Base-by-base conservation (phyloP, 2,888 invertebrate species). In the Mythimna pallens region DNA sequence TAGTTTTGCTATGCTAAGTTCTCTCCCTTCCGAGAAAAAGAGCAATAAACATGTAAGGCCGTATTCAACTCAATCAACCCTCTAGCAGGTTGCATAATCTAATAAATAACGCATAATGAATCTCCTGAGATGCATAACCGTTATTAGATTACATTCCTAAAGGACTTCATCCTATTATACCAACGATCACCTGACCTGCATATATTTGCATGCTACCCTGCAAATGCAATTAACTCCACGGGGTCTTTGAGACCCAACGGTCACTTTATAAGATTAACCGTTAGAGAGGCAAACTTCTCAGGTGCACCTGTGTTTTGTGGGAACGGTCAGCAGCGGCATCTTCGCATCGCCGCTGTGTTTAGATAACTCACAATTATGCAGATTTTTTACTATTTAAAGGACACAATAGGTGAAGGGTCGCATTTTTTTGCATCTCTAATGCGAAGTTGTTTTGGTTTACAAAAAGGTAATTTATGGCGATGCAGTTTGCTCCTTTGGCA, bases 351-450 rank as follows among this genome's bases (percentile, higher is more conserved):
- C 47, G 20, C 30, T 8, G 89, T 88, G 79, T 86, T 87, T 87
- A 88, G 89, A 91, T 94, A 93, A 95, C 92, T 92, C 90, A 94
- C 87, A 89, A 92, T 94, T 94, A 94, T 94, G 94, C 90, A 92
- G 88, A 93, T 93, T 81, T 73, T 77, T 76, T 58, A 80, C 71
- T 83, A 88, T 86, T 89, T 72, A 78, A 65, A 77, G 81, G 84
- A 78, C 77, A 82, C 80, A 76, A 82, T 84, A 84, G 85, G 69
- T 66, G 70, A 76, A 76, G 87, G 86, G 82, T 82, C 66, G 65
- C 22, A 55, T 40, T 81, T 81, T 82, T 87, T 84, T 88, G 83
- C 84, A 85, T 89, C 61, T 81, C 80, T 86, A 89, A 88, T 82
- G 83, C 80, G 70, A 81, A 72, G 70, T 75, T 81, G 65, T 63